Evolutionary conservation across 2,888 invertebrate species (phyloP).

Genomic region (Oxytorus armatus): DNA sequence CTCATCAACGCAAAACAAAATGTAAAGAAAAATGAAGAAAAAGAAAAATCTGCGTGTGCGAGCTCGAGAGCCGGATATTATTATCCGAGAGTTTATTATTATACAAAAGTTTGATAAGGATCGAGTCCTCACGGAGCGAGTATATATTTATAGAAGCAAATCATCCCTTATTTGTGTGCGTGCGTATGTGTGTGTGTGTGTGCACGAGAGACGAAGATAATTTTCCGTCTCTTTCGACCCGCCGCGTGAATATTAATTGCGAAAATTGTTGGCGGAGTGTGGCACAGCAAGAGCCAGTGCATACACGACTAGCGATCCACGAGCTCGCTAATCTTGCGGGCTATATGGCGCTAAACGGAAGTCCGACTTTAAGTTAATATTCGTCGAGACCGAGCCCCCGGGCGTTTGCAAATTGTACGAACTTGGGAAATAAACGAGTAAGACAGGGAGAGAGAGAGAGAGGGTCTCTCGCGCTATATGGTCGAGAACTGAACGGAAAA

Average conservation of each 20-base stretch:
- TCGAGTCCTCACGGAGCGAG: slow-evolving; percentile 31
- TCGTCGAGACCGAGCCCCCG: slow-evolving; percentile 56
- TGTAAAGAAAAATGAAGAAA: slow-evolving; percentile 5
- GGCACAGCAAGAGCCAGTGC: neutral
- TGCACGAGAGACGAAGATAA: slow-evolving; percentile 54
- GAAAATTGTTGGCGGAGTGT: slow-evolving; percentile 70
- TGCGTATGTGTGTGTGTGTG: no score
- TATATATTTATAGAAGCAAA: slow-evolving; percentile 17
- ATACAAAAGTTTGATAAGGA: slow-evolving; percentile 50
- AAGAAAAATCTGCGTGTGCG: neutral
- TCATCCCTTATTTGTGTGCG: no score
- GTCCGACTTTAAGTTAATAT: slow-evolving; percentile 76
- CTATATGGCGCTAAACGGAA: slow-evolving; percentile 68
- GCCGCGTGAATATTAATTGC: slow-evolving; percentile 76
- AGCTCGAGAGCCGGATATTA: slow-evolving; percentile 14
- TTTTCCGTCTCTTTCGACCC: slow-evolving; percentile 58
- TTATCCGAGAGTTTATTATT: slow-evolving; percentile 42
- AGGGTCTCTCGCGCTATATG: slow-evolving; percentile 2
- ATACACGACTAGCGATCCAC: slow-evolving; percentile 47
- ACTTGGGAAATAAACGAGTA: slow-evolving; percentile 52
- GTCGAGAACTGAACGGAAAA: slow-evolving; percentile 49
- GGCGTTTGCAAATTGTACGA: slow-evolving; percentile 68
- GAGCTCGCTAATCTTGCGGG: slow-evolving; percentile 61
- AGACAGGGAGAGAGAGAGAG: slow-evolving; percentile 9
- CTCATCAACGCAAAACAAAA: slow-evolving; percentile 31